Evolutionary conservation across 2,113 vertebrate species (phyloP).

Genomic region (Bambusicola thoracicus): DNA sequence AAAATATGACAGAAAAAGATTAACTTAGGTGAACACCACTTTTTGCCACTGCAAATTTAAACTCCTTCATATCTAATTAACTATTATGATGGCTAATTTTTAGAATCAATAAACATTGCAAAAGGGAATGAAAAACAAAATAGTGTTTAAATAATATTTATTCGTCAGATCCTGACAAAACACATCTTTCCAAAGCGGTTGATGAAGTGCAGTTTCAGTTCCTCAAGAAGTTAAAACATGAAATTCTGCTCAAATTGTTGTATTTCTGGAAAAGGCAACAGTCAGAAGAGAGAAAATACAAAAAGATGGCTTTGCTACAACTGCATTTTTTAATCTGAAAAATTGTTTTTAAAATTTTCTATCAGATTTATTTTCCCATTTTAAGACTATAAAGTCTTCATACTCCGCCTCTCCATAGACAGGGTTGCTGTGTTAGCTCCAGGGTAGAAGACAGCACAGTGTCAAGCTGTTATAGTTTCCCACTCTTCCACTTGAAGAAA

Average conservation of each 20-base stretch:
- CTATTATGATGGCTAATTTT: neutral
- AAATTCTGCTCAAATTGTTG: neutral
- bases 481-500: conserved; percentile 21
- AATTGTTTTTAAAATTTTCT: neutral
- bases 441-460: neutral
- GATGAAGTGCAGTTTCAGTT: neutral
- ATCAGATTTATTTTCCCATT: neutral
- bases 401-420: neutral
- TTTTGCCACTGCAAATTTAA: neutral
- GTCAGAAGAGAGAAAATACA: neutral
- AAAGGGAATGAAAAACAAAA: neutral
- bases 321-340: neutral
- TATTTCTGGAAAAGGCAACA: neutral
- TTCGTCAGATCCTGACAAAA: neutral
- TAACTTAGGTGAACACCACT: neutral
- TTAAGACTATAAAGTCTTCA: neutral
- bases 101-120: neutral
- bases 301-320: neutral
- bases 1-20: neutral
- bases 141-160: neutral
- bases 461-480: neutral
- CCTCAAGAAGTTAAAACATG: neutral
- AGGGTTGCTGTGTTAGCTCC: neutral
- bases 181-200: neutral
- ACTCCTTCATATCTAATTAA: neutral